These are phyloP conservation scores for Siniperca undulata DNA, from an alignment of 2,797 vertebrate genomes.

Conservation along the genomic window DNA sequence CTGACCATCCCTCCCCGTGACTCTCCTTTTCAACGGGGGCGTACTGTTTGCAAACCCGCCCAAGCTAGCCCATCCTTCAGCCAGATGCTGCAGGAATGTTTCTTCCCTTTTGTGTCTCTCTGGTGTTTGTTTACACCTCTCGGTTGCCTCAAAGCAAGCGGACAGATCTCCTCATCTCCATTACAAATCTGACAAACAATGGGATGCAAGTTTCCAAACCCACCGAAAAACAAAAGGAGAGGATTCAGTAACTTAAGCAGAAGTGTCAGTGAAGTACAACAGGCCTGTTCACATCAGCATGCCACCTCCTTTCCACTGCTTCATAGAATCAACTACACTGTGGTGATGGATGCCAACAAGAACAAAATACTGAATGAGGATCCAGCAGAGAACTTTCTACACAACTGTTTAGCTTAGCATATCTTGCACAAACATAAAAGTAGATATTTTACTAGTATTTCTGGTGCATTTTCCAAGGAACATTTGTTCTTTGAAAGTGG, in stretches of 20 bases:
- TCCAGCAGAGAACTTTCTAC: neutral
- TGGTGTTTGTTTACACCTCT: constrained; percentile 76
- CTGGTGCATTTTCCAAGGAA: neutral
- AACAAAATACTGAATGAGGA: constrained; percentile 12
- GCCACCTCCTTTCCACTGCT: constrained; percentile 11
- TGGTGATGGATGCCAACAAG: constrained; percentile 17
- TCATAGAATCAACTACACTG: constrained; percentile 21
- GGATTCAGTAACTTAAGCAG: constrained; percentile 36
- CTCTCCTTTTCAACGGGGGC: constrained; percentile 44
- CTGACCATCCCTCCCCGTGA: constrained; percentile 38
- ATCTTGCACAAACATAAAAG: neutral
- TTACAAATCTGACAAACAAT: constrained; percentile 72
- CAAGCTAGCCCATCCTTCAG: constrained; percentile 66
- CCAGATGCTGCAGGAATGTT: constrained; percentile 77
- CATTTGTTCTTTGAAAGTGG: neutral
- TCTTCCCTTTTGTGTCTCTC: constrained; percentile 63
- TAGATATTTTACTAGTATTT: neutral
- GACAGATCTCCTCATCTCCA: constrained; percentile 67
- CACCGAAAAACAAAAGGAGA: constrained; percentile 33
- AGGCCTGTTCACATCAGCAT: constrained; percentile 40
- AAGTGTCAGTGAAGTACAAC: constrained; percentile 41
- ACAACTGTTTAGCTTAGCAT: neutral
- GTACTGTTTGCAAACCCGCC: constrained; percentile 57
- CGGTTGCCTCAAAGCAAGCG: constrained; percentile 51
- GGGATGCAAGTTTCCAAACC: constrained; percentile 44